Base-by-base conservation (phyloP, 2,888 invertebrate species). In the Caenorhabditis angaria region DNA sequence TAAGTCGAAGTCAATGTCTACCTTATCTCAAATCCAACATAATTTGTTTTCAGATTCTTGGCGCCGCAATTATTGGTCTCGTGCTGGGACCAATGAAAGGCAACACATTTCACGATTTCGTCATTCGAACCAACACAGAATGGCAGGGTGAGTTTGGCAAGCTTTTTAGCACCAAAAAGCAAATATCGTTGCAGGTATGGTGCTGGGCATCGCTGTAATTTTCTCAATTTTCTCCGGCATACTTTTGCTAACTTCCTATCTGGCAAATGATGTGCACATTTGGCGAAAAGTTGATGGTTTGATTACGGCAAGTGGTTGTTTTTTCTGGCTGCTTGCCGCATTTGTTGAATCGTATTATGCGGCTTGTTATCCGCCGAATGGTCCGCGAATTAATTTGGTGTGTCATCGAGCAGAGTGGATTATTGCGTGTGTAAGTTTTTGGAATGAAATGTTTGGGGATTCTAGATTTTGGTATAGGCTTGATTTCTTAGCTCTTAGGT, bases 331-430 rank as follows among this genome's bases (percentile, higher is more conserved):
- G 24, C 54, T 85, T 4, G 84, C 76, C 6, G 80, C 82, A 8
- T 83, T 81, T 57, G 65, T 85, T 22, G 85, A 85, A 61, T 77
- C 85, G n/a, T 85, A 85, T 62, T 85, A 71, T 62, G 85, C 85
- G 4, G 85, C 83, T 2, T 85, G 85, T 54, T 85, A 85, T 62
- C 85, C 85, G 20, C 85, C 85, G 14, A 79, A 83, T 47, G 85
- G 85, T 12, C 70, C 80, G 4, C 61, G 75, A 28, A 77, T 84
- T 57, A 81, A 80, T 58, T 65, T 81, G 32, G 83, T 85, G 24
- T 85, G 85, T 56, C 81, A 85, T 69, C 69, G 85, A 20, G 74
- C 82, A 28, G 85, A 85, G 64, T 83, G 83, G 83, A 82, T 82
- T 63, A 81, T 84, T 57, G 84, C 84, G 65, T 76, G 61, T 63